A percentile compares a stretch with the other conserved stretches of the same genome.
phyloP scores from a whole-genome alignment of 2,888 invertebrate genomes.

The Chalcosyrphus nemorum region DNA sequence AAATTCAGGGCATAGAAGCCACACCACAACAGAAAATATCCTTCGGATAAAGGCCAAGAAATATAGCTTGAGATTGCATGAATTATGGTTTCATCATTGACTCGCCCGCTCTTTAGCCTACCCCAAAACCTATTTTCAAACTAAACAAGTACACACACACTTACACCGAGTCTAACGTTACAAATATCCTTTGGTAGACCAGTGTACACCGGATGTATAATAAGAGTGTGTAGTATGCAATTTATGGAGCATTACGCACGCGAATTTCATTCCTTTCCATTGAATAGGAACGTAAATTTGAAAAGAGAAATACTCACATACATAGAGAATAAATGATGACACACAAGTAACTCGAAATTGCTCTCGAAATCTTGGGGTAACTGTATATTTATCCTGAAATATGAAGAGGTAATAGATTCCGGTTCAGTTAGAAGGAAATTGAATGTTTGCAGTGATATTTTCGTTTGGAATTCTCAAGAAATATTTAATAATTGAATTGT shows the following conservation, averaged over 20 bases:
- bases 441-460: neutral
- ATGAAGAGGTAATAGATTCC: neutral
- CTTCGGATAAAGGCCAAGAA: neutral
- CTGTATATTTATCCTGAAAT: neutral
- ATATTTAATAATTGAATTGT: conserved; percentile 2
- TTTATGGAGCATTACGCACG: conserved; percentile 31
- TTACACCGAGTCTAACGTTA: conserved; percentile 3
- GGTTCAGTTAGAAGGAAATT: conserved; percentile 1
- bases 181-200: neutral
- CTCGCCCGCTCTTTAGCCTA: conserved; percentile 6
- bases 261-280: conserved; percentile 13
- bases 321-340: conserved; percentile 24
- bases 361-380: neutral
- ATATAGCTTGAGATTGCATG: conserved; percentile 24
- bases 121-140: conserved; percentile 11
- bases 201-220: neutral
- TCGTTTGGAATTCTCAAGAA: neutral
- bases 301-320: neutral
- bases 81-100: conserved; percentile 44
- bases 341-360: conserved; percentile 7
- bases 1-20: conserved; percentile 30
- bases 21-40: neutral
- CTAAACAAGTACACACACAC: neutral
- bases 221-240: conserved; percentile 2
- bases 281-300: neutral